Conservation (phyloP, 2,797 vertebrate genomes). For the Pteronotus mesoamericanus region DNA sequence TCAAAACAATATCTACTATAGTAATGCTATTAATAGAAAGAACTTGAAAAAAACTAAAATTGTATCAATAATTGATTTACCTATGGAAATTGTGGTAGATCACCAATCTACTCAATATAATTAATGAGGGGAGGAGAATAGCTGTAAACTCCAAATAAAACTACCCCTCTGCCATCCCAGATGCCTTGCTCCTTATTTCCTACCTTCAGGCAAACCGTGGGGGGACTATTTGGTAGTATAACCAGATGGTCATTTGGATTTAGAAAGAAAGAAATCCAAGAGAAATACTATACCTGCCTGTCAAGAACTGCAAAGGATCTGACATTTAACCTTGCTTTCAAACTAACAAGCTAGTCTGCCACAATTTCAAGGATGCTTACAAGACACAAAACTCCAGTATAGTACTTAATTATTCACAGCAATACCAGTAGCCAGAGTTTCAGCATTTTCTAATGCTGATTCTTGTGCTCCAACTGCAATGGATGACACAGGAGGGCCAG, state of each 20-base stretch:
- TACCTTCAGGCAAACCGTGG: neutral
- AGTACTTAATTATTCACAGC: neutral
- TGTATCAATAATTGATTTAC: neutral
- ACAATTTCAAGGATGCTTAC: neutral
- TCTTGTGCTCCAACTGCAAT: neutral
- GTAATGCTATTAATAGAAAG: neutral
- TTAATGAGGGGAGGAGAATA: neutral
- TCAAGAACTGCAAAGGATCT: neutral
- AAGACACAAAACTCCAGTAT: neutral
- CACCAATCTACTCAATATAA: neutral
- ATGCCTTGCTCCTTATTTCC: neutral
- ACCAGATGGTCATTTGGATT: neutral
- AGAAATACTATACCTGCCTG: neutral
- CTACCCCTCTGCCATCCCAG: neutral
- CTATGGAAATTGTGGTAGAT: neutral
- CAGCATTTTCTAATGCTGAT: neutral
- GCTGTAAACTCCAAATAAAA: neutral
- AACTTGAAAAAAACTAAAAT: neutral
- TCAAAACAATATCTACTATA: neutral
- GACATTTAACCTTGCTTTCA: neutral
- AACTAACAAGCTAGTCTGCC: neutral
- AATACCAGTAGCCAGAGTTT: neutral
- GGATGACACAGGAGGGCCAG: neutral
- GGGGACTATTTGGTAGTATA: neutral
- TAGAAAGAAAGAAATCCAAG: neutral